These are phyloP conservation scores for Cataglyphis albicans DNA, from an alignment of 2,888 invertebrate genomes.

Conservation along the genomic window DNA sequence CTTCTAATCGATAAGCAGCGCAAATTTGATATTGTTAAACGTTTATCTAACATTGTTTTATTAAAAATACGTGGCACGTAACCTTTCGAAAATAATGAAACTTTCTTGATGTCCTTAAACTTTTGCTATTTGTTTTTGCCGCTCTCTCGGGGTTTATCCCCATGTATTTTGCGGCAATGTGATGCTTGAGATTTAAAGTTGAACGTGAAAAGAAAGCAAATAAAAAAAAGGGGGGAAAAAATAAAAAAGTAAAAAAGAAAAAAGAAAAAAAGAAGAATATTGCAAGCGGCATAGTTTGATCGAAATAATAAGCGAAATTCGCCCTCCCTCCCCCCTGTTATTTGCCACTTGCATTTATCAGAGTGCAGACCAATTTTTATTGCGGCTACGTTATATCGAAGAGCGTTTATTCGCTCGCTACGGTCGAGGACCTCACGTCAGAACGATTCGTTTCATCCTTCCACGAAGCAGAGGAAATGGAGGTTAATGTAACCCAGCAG, in stretches of 20 bases:
- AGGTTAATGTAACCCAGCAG: conserved; percentile 31
- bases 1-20: conserved; percentile 11
- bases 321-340: not conserved
- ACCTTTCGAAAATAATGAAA: conserved; percentile 70
- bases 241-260: not conserved
- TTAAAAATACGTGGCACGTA: conserved; percentile 66
- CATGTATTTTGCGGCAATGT: conserved; percentile 27
- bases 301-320: conserved; percentile 25
- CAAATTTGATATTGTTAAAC: conserved; percentile 7
- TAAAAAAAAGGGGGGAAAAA: not conserved
- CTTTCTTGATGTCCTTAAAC: conserved; percentile 62
- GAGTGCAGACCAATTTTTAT: conserved; percentile 16
- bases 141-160: conserved; percentile 25
- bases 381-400: conserved; percentile 14
- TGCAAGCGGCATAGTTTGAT: not conserved
- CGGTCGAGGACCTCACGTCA: not conserved
- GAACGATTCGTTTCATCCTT: conserved; percentile 14
- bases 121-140: conserved; percentile 69
- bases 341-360: conserved; percentile 14
- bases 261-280: not conserved
- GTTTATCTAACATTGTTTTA: conserved; percentile 59
- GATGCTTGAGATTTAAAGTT: conserved; percentile 47
- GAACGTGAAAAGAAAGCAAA: conserved; percentile 35
- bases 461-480: not conserved
- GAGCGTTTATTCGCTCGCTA: not conserved